Conservation (phyloP, 2,797 vertebrate species). For the Glyptemys insculpta region DNA sequence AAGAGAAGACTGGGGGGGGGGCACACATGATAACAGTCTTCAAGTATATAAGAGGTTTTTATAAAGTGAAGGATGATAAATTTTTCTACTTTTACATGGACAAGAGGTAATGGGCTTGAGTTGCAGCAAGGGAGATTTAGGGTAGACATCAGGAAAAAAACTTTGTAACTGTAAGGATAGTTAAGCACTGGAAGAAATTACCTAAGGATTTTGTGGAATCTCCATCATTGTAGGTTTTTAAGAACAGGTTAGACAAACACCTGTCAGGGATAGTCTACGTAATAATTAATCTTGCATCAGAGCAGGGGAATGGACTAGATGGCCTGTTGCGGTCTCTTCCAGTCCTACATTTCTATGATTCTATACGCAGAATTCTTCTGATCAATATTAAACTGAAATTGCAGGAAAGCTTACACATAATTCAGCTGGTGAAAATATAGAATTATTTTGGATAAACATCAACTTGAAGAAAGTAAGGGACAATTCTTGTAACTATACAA, state of each 20-base stretch:
- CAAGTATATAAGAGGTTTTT: not conserved
- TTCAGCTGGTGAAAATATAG: not conserved
- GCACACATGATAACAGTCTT: not conserved
- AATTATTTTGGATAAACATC: slow-evolving; percentile 25
- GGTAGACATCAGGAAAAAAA: not conserved
- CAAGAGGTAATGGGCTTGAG: not conserved
- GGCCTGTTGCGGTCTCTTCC: not conserved
- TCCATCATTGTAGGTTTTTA: not conserved
- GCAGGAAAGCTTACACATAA: slow-evolving; percentile 30
- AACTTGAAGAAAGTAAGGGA: not conserved
- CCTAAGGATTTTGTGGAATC: not conserved
- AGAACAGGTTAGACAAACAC: not conserved
- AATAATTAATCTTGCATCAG: not conserved
- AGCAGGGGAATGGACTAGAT: not conserved
- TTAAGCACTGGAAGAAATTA: not conserved
- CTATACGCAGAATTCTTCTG: not conserved
- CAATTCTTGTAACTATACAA: not conserved
- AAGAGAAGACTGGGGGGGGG: not conserved
- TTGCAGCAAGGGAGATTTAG: not conserved
- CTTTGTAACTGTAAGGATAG: not conserved
- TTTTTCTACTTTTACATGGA: not conserved
- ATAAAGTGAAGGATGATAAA: not conserved
- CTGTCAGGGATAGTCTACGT: not conserved
- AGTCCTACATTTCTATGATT: not conserved
- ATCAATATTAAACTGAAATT: not conserved